phyloP scores from a whole-genome alignment of 2,113 vertebrate genomes.

The Lophura nycthemera region DNA sequence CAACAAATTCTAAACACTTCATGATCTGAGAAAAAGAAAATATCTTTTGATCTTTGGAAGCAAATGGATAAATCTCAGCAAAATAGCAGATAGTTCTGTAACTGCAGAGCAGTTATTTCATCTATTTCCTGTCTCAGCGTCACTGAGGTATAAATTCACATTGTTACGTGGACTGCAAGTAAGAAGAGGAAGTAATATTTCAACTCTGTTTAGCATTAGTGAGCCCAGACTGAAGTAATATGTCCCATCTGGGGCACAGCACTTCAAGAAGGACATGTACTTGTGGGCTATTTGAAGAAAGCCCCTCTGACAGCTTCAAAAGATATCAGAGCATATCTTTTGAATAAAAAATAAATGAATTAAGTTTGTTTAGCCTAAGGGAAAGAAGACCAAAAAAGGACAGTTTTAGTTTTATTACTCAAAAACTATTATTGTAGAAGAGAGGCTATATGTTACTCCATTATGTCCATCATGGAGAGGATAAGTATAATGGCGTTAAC shows the following conservation, averaged over 20 bases:
- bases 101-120: not conserved
- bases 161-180: not conserved
- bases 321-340: not conserved
- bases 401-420: not conserved
- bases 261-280: not conserved
- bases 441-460: not conserved
- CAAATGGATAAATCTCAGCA: not conserved
- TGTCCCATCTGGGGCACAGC: not conserved
- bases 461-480: not conserved
- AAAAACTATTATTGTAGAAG: not conserved
- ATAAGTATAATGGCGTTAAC: not conserved
- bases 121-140: not conserved
- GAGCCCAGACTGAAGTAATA: not conserved
- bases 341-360: not conserved
- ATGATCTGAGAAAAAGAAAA: slow-evolving; percentile 42
- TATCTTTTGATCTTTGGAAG: slow-evolving; percentile 36
- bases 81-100: not conserved
- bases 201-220: not conserved
- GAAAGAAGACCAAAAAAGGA: not conserved
- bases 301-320: not conserved
- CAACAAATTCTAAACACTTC: not conserved
- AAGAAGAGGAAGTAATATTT: not conserved
- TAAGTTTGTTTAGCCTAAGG: not conserved
- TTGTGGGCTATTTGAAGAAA: not conserved
- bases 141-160: not conserved